Evolutionary conservation across 2,888 invertebrate species (phyloP).

Genomic region (Sepioteuthis lessoniana): DNA sequence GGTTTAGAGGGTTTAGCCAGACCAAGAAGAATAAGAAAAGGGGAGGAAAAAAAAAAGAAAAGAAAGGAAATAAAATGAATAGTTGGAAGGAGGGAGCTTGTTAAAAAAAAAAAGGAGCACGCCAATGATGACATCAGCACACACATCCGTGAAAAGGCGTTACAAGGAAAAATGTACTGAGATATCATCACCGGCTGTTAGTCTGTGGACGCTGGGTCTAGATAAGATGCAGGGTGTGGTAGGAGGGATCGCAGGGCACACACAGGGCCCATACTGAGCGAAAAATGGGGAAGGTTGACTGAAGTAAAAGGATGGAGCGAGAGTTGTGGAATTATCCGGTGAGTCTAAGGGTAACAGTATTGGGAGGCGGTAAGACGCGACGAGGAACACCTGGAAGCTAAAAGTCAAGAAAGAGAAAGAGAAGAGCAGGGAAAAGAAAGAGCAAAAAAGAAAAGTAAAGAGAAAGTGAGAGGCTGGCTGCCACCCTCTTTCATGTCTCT

Average conservation of each 20-base stretch:
- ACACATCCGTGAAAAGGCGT: neutral
- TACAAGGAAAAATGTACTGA: neutral
- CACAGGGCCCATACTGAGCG: neutral
- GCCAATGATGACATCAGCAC: neutral
- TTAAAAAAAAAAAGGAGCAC: neutral
- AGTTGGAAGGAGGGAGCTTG: neutral
- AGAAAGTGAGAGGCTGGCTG: too few species aligned
- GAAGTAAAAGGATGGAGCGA: neutral
- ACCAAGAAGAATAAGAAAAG: neutral
- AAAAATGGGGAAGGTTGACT: neutral
- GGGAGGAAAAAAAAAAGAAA: neutral
- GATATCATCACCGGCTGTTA: neutral
- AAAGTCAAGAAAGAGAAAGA: neutral
- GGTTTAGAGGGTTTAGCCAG: neutral
- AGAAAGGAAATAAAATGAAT: neutral
- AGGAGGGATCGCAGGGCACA: neutral
- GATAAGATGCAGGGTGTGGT: neutral
- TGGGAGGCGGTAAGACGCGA: neutral
- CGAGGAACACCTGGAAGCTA: conserved; percentile 11
- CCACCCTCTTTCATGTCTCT: neutral
- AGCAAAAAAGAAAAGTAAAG: neutral
- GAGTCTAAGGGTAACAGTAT: neutral
- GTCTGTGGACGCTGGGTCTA: neutral
- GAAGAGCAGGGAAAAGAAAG: neutral
- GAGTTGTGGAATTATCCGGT: neutral